Evolutionary conservation across 2,113 vertebrate genomes (phyloP).

Genomic region (Danio rerio): DNA sequence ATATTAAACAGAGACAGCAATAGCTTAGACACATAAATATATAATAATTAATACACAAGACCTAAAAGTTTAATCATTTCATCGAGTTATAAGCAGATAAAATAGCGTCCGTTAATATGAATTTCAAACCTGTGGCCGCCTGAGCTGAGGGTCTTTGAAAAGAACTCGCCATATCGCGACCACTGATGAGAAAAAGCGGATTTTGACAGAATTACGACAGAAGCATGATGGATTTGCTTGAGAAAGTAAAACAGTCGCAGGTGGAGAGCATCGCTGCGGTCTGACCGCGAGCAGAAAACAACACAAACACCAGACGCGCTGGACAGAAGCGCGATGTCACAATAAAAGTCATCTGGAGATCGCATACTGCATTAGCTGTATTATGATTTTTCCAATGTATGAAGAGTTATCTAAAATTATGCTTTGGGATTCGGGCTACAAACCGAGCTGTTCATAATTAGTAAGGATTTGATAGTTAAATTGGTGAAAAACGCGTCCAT

Average conservation of each 20-base stretch:
- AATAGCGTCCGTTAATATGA: background rate
- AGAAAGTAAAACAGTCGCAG: background rate
- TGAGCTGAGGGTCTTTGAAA: background rate
- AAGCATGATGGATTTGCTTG: background rate
- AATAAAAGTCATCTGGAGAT: no score
- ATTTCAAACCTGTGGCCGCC: slow-evolving; percentile 10
- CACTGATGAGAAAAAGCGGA: background rate
- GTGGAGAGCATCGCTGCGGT: background rate
- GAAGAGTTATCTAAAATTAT: no score
- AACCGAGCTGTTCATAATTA: no score
- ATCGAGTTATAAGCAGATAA: background rate
- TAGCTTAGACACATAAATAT: background rate
- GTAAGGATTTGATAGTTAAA: no score
- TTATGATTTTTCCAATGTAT: no score
- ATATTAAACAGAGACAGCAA: background rate
- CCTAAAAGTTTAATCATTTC: background rate
- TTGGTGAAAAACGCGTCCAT: no score
- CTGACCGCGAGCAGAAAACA: background rate
- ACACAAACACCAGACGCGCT: background rate
- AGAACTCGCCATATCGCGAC: slow-evolving; percentile 6
- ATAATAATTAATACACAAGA: background rate
- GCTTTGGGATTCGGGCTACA: no score
- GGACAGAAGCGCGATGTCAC: background rate
- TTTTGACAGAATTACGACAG: background rate
- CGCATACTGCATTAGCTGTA: no score